Base-by-base conservation (phyloP, 2,113 vertebrate species). In the Callorhinus ursinus region DNA sequence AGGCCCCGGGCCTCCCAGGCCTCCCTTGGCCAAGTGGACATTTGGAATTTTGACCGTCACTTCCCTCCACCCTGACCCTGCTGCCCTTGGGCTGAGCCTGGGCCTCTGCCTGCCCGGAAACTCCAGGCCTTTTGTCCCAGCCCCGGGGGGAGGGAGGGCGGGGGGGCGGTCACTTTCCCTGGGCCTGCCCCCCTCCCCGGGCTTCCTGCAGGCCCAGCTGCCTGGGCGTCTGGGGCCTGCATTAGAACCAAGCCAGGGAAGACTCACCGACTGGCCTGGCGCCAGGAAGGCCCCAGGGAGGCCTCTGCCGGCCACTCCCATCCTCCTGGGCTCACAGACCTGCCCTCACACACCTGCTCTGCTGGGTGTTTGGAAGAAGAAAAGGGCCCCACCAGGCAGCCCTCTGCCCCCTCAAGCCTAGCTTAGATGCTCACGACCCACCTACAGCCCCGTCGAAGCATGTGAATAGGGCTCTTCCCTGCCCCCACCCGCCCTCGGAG, bases 121-220 rank as follows among this genome's bases (percentile, higher is more conserved):
- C 85, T 51, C 6, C 10, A 55, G 61, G 76, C 24, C 5, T 11
- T 83, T 86, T 61, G 59, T 96, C 80, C 85, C 67, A 22, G 63
- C 5, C 61, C 55, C 1, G 14, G 61, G 55, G 9, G 76, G 3
- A 12, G 42, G 42, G 5, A 76, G 90, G 36, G 2, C 4, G 4
- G 19, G 55, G 9, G 85, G 93, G 53, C 8, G 49, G 88, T 76
- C 76, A 31, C 77, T 77, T 39, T 92, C 93, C 90, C 96, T 4
- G 5, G 24, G 63, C 39, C 87, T 14, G 57, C 71, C 76, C 57
- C 89, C 28, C 11, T 21, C 93, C 82, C 61, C 7, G 0, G 12
- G 36, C 88, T 97, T 96, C 96, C 96, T 95, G 96, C 5, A 28
- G 91, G 61, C 88, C n/a, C 74, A 49, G 95, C 94, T 57, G 86